These are phyloP conservation scores for Antedon mediterranea DNA, from an alignment of 53 echinoderm and acorn worm genomes.

Conservation along the genomic window DNA sequence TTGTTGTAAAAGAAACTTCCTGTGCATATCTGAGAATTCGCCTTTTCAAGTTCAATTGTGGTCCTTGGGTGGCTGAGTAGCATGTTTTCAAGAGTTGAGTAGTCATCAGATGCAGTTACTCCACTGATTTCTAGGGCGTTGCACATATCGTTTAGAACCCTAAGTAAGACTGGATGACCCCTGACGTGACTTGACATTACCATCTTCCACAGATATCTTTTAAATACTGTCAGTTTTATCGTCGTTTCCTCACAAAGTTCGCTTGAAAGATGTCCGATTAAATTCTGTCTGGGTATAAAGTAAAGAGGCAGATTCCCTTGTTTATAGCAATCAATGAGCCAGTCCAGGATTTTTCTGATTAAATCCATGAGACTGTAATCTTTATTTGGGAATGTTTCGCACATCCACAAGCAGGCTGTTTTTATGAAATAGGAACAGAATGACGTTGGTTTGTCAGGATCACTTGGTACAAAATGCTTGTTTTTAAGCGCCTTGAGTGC, in stretches of 20 bases:
- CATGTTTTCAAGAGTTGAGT: background rate
- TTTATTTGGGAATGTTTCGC: background rate
- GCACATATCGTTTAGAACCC: background rate
- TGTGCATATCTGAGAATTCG: background rate
- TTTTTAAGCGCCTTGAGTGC: too few relatives aligned
- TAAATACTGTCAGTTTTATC: background rate
- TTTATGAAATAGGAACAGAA: background rate
- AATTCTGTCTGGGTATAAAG: background rate
- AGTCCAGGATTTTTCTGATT: background rate
- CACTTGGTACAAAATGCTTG: background rate
- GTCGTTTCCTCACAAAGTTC: background rate
- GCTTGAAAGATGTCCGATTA: background rate
- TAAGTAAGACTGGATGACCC: background rate
- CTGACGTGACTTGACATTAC: background rate
- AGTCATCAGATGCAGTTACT: background rate
- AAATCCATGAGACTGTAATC: background rate
- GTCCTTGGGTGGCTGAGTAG: background rate
- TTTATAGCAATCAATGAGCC: background rate
- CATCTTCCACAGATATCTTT: background rate
- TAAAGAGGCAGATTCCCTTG: background rate
- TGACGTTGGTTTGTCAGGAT: background rate
- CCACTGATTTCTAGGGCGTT: background rate
- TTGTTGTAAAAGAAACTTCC: too few relatives aligned
- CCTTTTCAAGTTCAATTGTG: background rate
- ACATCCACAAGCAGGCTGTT: background rate